Base-by-base conservation (phyloP, 2,888 invertebrate genomes). In the Mimachlamys varia region DNA sequence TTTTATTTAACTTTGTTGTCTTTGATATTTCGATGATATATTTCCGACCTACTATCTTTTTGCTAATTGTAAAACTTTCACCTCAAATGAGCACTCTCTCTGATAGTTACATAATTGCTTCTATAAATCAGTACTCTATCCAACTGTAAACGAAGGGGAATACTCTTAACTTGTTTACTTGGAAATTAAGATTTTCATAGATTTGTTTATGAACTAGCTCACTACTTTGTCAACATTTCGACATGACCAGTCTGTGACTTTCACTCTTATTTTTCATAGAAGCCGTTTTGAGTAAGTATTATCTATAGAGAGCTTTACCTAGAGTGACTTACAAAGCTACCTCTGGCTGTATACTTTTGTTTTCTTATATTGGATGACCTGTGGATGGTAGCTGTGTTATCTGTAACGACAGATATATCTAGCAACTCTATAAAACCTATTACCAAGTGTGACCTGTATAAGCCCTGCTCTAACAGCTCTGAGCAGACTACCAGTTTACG, bases 261-360 rank as follows among this genome's bases (percentile, higher is more conserved):
- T 76, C 76, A 27, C 76, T 76, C 76, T 76, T 76, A 33, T 76
- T 76, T 76, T 76, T 33, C 76, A 0, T 76, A 76, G 76, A 76
- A 76, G 76, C 76, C 27, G 76, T 33, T 22, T 76, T 76, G 76
- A 76, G 76, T 76, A 76, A 76, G 76, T 76, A 76, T 76, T 33
- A 76, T 76, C 27, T 76, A 76, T 76, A 76, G 76, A 76, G 27
- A 76, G 76, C 76, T 76, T 76, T 19, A 76, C 33, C 76, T 76
- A 27, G 76, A 76, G 76, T 76, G 76, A 76, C 76, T 76, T 76
- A 76, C 76, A 76, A 76, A 76, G 76, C 76, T 76, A 27, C 33
- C 33, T 76, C 76, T 76, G 10, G 76, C 76, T 76, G 76, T 76
- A 76, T 76, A 76, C 15, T 10, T 33, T 76, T 76, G 76, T 76